Percentiles rank a stretch among this genome's conserved stretches.
phyloP scores from a whole-genome alignment of 1,140 invertebrate genomes.

The Neotoxoptera formosana region DNA sequence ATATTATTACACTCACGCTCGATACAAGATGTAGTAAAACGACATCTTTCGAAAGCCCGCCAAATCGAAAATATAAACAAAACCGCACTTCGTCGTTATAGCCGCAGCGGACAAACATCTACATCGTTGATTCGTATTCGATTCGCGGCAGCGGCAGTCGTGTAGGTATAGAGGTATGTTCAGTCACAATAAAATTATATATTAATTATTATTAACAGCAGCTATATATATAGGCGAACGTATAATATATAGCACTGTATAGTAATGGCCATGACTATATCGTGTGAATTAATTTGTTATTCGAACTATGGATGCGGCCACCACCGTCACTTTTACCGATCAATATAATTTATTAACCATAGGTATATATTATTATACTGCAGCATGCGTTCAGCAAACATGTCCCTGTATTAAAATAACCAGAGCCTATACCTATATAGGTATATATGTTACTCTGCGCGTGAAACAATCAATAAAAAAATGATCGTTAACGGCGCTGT shows the following conservation, averaged over 20 bases:
- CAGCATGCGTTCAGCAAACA: background rate
- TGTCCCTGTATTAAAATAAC: background rate
- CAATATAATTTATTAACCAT: constrained; percentile 12
- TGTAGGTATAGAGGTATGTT: background rate
- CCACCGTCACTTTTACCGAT: background rate
- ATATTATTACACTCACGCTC: no score
- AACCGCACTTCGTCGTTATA: background rate
- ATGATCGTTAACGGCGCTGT: background rate
- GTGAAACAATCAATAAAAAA: constrained; percentile 12
- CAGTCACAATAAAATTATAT: background rate
- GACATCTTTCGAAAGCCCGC: background rate
- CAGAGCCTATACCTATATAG: no score
- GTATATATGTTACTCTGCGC: background rate
- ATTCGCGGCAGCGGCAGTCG: background rate
- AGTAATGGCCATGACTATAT: background rate
- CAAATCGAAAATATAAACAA: background rate
- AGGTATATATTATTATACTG: no score
- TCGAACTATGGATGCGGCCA: background rate
- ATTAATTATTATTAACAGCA: constrained; percentile 6
- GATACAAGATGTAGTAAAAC: background rate
- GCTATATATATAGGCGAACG: background rate
- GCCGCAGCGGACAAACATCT: background rate
- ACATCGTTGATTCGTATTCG: background rate
- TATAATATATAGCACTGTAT: no score
- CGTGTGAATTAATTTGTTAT: constrained; percentile 11